These are phyloP conservation scores for Chaetops frenatus DNA, from an alignment of 2,113 vertebrate species.

Conservation along the genomic window DNA sequence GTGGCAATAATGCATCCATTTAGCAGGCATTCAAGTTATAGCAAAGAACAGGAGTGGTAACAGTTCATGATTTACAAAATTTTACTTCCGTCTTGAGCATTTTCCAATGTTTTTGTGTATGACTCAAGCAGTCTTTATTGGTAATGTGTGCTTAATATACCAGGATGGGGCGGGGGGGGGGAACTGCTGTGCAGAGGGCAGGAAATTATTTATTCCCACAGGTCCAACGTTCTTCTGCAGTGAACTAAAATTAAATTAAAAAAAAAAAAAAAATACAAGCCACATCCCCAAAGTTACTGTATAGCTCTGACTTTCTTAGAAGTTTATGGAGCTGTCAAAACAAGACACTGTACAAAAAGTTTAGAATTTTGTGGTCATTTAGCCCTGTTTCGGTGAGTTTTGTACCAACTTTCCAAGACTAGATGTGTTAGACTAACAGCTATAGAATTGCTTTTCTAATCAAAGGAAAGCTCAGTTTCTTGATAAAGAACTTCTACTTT, in stretches of 20 bases:
- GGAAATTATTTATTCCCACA: background rate
- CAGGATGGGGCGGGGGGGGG: background rate
- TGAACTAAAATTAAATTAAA: background rate
- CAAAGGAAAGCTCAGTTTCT: background rate
- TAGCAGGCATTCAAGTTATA: background rate
- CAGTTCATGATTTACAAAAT: constrained; percentile 50
- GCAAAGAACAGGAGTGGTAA: constrained; percentile 1
- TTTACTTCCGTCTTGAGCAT: constrained; percentile 11
- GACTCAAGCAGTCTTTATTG: background rate
- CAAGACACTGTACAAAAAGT: background rate
- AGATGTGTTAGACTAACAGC: background rate
- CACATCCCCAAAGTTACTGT: background rate
- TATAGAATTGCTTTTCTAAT: background rate
- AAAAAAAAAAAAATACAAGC: too few species aligned
- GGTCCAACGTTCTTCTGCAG: background rate
- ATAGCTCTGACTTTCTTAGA: background rate
- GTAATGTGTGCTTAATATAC: background rate
- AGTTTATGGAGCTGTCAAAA: background rate
- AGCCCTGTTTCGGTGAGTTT: background rate
- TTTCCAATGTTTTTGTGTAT: background rate
- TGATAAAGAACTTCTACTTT: background rate
- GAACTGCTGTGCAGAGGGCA: background rate
- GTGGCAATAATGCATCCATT: constrained; percentile 3
- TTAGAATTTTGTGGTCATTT: background rate
- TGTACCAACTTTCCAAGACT: background rate